Base-by-base conservation (phyloP, 2,888 invertebrate genomes). In the Isoperla grammatica region DNA sequence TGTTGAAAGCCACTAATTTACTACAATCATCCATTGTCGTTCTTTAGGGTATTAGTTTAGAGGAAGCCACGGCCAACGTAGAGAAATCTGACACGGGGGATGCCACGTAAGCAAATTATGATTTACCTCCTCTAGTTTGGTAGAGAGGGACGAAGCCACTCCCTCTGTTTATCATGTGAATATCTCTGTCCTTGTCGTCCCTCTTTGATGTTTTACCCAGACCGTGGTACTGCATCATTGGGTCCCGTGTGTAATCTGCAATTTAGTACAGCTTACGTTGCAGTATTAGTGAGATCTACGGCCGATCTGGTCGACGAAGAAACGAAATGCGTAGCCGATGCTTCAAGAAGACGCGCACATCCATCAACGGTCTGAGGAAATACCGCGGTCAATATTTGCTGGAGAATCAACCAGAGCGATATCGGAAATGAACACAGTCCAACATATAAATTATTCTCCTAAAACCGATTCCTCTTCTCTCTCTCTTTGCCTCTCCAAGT, bases 391-490 rank as follows among this genome's bases (percentile, higher is more conserved):
- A 58, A 58, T 58, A 58, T 53, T 58, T 40, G 23, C 37, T 20
- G 17, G 39, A 58, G 17, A 11, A 39, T 23, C 39, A 59, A 20
- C 40, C 53, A 50, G 37, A 54, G 59, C 46, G 55, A 56, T 60
- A 60, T 60, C 49, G 60, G 60, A 60, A 56, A 60, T 60, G 60
- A 60, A 55, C 55, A 46, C 20, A 56, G 60, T 48, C 48, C 23
- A 46, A 55, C 60, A 56, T 50, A 58, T 60, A 60, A 60, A 60
- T 60, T 56, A 49, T 56, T 60, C 60, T 20, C 29, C 29, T 35
- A 22, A 15, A 60, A 56, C 46, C 60, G 55, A 60, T 60, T 39
- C 60, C 22, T 60, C 60, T 54, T 50, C 23, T 23, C 2, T 50
- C 23, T 23, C 2, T 29, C 29, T 35, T 53, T 57, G 23, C 39